Evolutionary conservation across 2,888 invertebrate species (phyloP).

Genomic region (Ctenicera cuprea): DNA sequence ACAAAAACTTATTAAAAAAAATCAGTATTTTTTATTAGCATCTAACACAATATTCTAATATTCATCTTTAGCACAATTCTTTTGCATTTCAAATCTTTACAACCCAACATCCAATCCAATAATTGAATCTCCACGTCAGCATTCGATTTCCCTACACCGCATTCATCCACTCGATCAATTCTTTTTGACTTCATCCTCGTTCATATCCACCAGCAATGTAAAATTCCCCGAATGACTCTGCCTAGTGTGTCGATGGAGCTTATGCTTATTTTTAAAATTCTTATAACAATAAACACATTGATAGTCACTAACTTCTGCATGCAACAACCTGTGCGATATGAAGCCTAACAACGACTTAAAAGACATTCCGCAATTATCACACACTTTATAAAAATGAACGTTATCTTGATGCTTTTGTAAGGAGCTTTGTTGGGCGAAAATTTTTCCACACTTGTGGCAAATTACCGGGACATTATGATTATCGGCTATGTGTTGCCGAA

Average conservation of each 20-base stretch:
- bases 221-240: conserved; percentile 29
- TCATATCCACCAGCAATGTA: conserved; percentile 17
- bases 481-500: conserved; percentile 7
- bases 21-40: too few species aligned
- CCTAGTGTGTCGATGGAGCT: conserved; percentile 20
- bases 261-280: conserved; percentile 15
- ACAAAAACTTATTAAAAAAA: too few species aligned
- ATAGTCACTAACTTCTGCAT: neutral
- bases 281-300: conserved; percentile 32
- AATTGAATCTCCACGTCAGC: too few species aligned
- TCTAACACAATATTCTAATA: too few species aligned
- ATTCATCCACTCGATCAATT: too few species aligned
- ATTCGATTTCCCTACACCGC: too few species aligned
- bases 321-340: conserved; percentile 6
- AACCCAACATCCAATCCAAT: too few species aligned
- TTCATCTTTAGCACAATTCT: too few species aligned
- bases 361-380: conserved; percentile 26
- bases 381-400: conserved; percentile 14
- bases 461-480: conserved; percentile 21
- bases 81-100: too few species aligned
- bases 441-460: conserved; percentile 30
- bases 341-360: conserved; percentile 3
- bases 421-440: conserved; percentile 2
- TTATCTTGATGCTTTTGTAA: conserved; percentile 28
- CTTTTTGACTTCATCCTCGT: neutral